A percentile compares a stretch with the other conserved stretches of the same genome.
Conservation (phyloP, 2,888 invertebrate species). For the Ferdinandea cuprea region DNA sequence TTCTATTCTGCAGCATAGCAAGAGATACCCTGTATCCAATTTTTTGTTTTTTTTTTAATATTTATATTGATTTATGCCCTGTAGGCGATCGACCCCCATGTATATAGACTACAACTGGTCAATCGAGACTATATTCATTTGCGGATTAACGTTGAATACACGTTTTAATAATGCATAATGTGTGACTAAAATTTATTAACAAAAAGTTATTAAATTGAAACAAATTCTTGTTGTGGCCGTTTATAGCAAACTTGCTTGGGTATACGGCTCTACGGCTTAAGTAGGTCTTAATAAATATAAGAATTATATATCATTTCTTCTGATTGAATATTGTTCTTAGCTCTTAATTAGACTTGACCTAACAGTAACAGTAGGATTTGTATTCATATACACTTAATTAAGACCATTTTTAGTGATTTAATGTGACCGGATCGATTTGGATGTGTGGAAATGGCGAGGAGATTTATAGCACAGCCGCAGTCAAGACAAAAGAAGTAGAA, state of each 20-base stretch:
- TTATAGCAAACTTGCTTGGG: conserved; percentile 13
- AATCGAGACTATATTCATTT: conserved; percentile 37
- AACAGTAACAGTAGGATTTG: too few species aligned
- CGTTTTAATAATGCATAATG: conserved; percentile 38
- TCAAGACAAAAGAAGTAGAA: conserved; percentile 8
- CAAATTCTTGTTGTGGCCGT: not conserved
- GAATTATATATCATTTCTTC: not conserved
- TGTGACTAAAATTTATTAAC: conserved; percentile 29
- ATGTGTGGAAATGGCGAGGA: conserved; percentile 1
- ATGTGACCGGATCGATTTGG: conserved; percentile 31
- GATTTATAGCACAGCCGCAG: conserved; percentile 12
- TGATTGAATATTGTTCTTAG: not conserved
- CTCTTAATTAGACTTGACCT: too few species aligned
- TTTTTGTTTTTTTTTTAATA: conserved; percentile 44
- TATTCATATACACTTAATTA: too few species aligned
- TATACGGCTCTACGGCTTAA: not conserved
- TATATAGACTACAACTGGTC: conserved; percentile 3
- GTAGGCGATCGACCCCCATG: conserved; percentile 24
- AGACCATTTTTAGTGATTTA: conserved; percentile 31
- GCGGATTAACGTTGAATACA: conserved; percentile 41
- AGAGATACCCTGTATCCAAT: conserved; percentile 31
- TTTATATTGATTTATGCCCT: conserved; percentile 55
- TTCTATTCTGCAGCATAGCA: conserved; percentile 2
- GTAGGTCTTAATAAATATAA: not conserved
- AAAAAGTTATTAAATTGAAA: conserved; percentile 1